A percentile compares a stretch with the other conserved stretches of the same genome.
Conservation (phyloP, 2,888 invertebrate species). For the Oeneis ivallda region DNA sequence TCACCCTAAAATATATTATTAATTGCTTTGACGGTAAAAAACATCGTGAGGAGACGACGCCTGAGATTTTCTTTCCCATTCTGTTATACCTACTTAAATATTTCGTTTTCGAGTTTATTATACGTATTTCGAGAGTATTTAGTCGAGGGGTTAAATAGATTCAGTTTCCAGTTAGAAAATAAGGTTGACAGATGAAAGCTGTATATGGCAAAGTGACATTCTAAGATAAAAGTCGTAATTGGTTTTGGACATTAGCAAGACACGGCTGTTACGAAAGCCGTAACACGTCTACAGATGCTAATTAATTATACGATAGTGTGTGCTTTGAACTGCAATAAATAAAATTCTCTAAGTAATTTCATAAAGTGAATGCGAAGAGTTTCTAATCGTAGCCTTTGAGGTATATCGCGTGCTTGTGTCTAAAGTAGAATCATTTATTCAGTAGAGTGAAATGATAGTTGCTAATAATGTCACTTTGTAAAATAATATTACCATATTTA, state of each 20-base stretch:
- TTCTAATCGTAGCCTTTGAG: too few relatives aligned
- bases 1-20: too few relatives aligned
- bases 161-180: constrained; percentile 1
- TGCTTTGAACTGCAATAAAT: neutral
- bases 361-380: neutral
- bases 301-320: constrained; percentile 1
- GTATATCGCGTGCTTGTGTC: too few relatives aligned
- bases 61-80: too few relatives aligned
- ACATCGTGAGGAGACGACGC: too few relatives aligned
- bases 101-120: neutral
- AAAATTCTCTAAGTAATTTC: neutral
- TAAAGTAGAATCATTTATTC: too few relatives aligned
- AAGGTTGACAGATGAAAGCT: constrained; percentile 3
- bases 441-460: too few relatives aligned
- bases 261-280: neutral
- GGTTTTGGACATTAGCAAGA: neutral
- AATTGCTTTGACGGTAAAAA: too few relatives aligned
- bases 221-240: constrained; percentile 6
- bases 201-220: constrained; percentile 2
- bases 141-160: too few relatives aligned
- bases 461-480: too few relatives aligned
- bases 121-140: too few relatives aligned
- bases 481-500: too few relatives aligned
- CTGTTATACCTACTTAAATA: neutral
- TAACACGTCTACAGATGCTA: constrained; percentile 4